A percentile compares a stretch with the other conserved stretches of the same genome.
These are phyloP conservation scores for Pomatostomus ruficeps DNA, from an alignment of 2,113 vertebrate species.

Conservation along the genomic window DNA sequence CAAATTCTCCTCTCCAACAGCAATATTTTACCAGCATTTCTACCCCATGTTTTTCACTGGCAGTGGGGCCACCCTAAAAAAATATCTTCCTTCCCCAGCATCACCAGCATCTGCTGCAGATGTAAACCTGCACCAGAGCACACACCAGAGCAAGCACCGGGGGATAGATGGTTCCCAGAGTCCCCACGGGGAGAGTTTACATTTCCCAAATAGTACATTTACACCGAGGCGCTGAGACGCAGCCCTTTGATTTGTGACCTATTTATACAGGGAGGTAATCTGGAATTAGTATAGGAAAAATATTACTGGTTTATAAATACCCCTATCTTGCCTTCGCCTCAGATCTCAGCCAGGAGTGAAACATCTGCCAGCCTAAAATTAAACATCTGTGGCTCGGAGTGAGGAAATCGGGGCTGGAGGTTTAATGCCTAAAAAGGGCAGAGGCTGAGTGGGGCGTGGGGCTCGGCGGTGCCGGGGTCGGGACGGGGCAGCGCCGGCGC, in stretches of 20 bases:
- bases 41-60: neutral
- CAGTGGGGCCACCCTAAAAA: neutral
- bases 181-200: neutral
- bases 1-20: no score
- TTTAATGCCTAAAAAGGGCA: slow-evolving; percentile 57
- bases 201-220: slow-evolving; percentile 13
- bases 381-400: slow-evolving; percentile 61
- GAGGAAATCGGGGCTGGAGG: neutral
- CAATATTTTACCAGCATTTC: neutral
- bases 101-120: neutral
- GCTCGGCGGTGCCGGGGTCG: accelerated
- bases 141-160: neutral
- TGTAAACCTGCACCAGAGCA: neutral
- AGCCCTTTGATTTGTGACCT: slow-evolving; percentile 61
- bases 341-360: slow-evolving; percentile 62
- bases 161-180: neutral
- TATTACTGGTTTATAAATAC: slow-evolving; percentile 69
- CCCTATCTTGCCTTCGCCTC: slow-evolving; percentile 57
- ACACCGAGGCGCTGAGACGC: neutral
- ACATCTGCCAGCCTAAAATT: slow-evolving; percentile 72
- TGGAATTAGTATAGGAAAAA: slow-evolving; percentile 65
- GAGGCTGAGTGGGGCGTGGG: neutral
- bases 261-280: slow-evolving; percentile 58
- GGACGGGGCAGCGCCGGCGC: accelerated
- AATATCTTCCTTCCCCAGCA: neutral